phyloP scores from a whole-genome alignment of 2,113 vertebrate species.

The Collichthys lucidus region DNA sequence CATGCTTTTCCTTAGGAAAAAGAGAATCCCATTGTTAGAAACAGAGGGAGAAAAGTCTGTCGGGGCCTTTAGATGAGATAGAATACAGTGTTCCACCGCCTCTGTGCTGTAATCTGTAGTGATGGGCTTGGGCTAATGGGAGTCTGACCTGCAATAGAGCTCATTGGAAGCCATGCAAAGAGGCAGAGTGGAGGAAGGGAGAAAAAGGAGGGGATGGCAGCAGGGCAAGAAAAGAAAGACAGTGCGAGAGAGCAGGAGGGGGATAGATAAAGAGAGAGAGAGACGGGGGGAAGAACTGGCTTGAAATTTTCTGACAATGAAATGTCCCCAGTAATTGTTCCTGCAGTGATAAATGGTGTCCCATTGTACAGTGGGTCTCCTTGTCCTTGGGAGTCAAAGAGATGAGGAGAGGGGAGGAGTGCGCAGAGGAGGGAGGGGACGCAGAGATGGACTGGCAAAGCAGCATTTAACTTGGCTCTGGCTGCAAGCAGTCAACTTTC shows the following conservation, averaged over 20 bases:
- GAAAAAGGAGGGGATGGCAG: conserved; percentile 35
- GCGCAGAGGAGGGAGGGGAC: conserved; percentile 39
- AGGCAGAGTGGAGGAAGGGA: conserved; percentile 22
- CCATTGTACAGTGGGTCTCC: conserved; percentile 75
- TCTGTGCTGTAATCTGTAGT: conserved; percentile 75
- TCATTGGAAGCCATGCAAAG: conserved; percentile 70
- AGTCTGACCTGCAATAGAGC: conserved; percentile 79
- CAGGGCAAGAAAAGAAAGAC: conserved; percentile 43
- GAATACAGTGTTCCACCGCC: conserved; percentile 69
- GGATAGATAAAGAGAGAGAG: conserved; percentile 70
- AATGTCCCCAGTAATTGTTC: conserved; percentile 83
- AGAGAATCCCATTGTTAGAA: conserved; percentile 76
- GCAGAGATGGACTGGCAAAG: conserved; percentile 64
- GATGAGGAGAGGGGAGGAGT: conserved; percentile 61
- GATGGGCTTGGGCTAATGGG: conserved; percentile 76
- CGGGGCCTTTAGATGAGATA: conserved; percentile 75
- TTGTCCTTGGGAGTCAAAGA: conserved; percentile 82
- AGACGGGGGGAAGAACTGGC: conserved; percentile 71
- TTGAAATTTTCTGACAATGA: conserved; percentile 82
- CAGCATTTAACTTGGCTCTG: conserved; percentile 73
- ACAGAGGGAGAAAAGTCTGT: conserved; percentile 66
- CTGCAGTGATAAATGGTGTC: conserved; percentile 82
- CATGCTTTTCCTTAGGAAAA: conserved; percentile 69
- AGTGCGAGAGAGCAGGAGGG: conserved; percentile 17
- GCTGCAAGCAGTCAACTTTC: conserved; percentile 60